Percentiles rank a stretch among this genome's conserved stretches.
Conservation (phyloP, 2,888 invertebrate species). For the Perizoma affinitatum region DNA sequence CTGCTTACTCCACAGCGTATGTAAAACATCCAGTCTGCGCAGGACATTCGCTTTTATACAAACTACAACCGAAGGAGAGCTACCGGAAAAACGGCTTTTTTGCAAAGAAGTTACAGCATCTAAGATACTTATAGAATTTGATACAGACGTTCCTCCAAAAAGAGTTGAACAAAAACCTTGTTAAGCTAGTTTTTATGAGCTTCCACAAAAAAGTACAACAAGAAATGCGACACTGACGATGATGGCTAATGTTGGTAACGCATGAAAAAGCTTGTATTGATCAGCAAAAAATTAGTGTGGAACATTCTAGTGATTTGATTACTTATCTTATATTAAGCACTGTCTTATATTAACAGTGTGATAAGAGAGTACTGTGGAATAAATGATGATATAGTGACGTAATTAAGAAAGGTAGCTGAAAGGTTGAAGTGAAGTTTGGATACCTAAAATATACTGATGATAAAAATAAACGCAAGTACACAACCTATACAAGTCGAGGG, state of each 20-base stretch:
- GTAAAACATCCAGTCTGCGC: slow-evolving; percentile 28
- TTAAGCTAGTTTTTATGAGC: slow-evolving; percentile 8
- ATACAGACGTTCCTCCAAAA: not conserved
- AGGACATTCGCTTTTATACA: slow-evolving; percentile 49
- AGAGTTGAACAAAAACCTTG: not conserved
- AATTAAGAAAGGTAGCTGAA: too few species aligned
- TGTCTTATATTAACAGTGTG: too few species aligned
- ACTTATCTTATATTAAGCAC: too few species aligned
- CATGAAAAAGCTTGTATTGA: too few species aligned
- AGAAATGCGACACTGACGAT: not conserved
- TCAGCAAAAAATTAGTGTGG: too few species aligned
- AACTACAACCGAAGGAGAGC: slow-evolving; percentile 43
- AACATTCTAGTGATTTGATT: too few species aligned
- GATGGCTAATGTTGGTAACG: not conserved
- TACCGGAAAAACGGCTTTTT: slow-evolving; percentile 27
- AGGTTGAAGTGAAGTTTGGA: too few species aligned
- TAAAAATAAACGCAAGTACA: too few species aligned
- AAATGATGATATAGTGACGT: too few species aligned
- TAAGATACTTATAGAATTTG: not conserved
- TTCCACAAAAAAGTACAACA: not conserved
- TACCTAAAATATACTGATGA: too few species aligned
- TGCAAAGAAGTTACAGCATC: slow-evolving; percentile 28
- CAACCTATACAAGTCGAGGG: too few species aligned
- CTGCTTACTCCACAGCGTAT: slow-evolving; percentile 22
- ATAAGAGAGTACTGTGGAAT: too few species aligned